phyloP scores from a whole-genome alignment of 2,113 vertebrate species.

The Limnothrissa miodon region DNA sequence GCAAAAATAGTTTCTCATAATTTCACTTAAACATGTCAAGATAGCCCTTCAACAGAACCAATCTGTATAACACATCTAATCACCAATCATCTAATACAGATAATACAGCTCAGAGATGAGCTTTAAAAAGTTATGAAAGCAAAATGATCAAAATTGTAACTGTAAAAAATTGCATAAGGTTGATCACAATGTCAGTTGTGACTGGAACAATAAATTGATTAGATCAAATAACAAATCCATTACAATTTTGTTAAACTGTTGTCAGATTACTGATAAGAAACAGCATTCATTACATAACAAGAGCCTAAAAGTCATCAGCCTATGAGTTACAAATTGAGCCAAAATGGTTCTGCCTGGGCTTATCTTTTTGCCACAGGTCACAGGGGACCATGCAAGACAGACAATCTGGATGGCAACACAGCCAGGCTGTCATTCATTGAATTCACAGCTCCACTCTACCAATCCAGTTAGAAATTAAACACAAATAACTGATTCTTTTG shows the following conservation, averaged over 20 bases:
- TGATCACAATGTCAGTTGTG: not conserved
- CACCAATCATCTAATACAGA: no score
- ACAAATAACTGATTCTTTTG: conserved; percentile 15
- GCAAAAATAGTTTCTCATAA: conserved; percentile 47
- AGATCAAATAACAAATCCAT: no score
- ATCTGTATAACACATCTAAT: not conserved
- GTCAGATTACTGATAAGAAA: no score
- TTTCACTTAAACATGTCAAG: not conserved
- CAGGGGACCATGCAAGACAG: conserved; percentile 62
- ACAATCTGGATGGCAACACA: conserved; percentile 18
- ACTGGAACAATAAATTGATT: no score
- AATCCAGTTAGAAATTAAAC: not conserved
- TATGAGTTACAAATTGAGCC: conserved; percentile 1
- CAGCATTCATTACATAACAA: no score
- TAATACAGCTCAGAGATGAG: not conserved
- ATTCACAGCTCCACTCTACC: not conserved
- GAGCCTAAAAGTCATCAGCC: no score
- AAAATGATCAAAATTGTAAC: no score
- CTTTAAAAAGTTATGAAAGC: not conserved
- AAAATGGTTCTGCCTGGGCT: conserved; percentile 47
- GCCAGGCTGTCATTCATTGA: not conserved
- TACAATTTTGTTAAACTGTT: no score
- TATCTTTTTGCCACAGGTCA: conserved; percentile 29
- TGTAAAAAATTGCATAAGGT: not conserved
- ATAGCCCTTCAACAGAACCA: conserved; percentile 6